Conservation (phyloP, 2,797 vertebrate species). For the Enteromius paludinosus region DNA sequence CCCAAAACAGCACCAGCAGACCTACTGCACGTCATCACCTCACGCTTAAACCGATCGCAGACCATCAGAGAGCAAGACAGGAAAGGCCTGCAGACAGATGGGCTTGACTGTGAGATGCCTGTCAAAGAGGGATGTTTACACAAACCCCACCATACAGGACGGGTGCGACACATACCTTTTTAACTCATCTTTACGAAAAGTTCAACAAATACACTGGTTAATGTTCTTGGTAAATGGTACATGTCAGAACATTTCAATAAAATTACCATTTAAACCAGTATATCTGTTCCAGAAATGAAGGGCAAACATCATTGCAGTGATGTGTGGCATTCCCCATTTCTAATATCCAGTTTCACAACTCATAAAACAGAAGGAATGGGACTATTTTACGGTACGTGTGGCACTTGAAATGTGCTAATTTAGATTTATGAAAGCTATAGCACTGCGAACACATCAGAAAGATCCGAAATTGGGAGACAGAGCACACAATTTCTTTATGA, state of each 20-base stretch:
- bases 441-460: conserved; percentile 50
- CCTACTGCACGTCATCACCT: conserved; percentile 49
- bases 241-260: not conserved
- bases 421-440: conserved; percentile 55
- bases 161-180: not conserved
- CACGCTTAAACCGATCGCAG: conserved; percentile 34
- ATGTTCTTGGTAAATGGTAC: not conserved
- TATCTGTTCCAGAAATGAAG: not conserved
- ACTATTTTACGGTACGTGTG: conserved; percentile 48
- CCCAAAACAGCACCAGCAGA: conserved; percentile 27
- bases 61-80: conserved; percentile 24
- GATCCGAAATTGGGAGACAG: conserved; percentile 37
- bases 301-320: conserved; percentile 20
- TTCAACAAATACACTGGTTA: not conserved
- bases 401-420: conserved; percentile 55
- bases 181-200: not conserved
- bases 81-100: conserved; percentile 46
- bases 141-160: conserved; percentile 6
- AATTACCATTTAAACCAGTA: not conserved
- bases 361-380: conserved; percentile 51
- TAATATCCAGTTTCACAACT: conserved; percentile 58
- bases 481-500: conserved; percentile 2
- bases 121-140: conserved; percentile 50
- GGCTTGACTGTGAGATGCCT: conserved; percentile 36
- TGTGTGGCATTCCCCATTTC: conserved; percentile 48